A percentile compares a stretch with the other conserved stretches of the same genome.
These are phyloP conservation scores for Haplochromis vanheusdeni DNA, from an alignment of 2,113 vertebrate species.

Conservation along the genomic window DNA sequence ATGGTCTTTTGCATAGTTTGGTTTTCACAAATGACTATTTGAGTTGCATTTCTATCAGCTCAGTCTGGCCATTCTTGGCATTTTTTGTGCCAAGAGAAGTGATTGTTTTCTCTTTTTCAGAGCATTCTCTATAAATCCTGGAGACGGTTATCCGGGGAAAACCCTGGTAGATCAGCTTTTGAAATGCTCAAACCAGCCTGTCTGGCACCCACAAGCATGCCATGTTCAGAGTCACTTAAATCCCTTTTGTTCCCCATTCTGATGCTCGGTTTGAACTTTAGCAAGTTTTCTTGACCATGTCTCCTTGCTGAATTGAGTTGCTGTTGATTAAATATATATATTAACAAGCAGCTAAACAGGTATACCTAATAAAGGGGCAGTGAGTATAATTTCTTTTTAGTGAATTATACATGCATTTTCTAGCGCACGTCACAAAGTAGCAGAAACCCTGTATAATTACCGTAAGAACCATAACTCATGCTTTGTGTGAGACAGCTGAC, in stretches of 20 bases:
- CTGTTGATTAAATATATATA: not conserved
- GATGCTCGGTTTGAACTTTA: not conserved
- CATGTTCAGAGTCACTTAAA: not conserved
- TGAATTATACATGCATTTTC: not conserved
- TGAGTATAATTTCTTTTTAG: not conserved
- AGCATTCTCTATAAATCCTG: not conserved
- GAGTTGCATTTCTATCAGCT: not conserved
- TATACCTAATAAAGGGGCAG: not conserved
- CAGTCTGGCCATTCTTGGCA: not conserved
- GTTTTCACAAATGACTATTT: not conserved
- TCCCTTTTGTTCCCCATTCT: not conserved
- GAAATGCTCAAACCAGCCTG: not conserved
- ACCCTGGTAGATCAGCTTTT: not conserved
- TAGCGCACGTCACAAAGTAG: not conserved
- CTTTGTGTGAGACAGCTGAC: not conserved
- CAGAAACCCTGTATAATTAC: not conserved
- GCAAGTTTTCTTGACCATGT: not conserved
- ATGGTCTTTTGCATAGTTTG: not conserved
- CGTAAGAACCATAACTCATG: not conserved
- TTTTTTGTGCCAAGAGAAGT: not conserved
- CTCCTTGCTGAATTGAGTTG: not conserved
- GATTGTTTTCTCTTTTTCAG: not conserved
- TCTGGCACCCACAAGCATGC: not conserved
- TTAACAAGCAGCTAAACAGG: not conserved
- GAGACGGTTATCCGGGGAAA: not conserved